Percentiles rank a stretch among this genome's conserved stretches.
Evolutionary conservation across 2,888 invertebrate genomes (phyloP).

Genomic region (Xanthia icteritia): DNA sequence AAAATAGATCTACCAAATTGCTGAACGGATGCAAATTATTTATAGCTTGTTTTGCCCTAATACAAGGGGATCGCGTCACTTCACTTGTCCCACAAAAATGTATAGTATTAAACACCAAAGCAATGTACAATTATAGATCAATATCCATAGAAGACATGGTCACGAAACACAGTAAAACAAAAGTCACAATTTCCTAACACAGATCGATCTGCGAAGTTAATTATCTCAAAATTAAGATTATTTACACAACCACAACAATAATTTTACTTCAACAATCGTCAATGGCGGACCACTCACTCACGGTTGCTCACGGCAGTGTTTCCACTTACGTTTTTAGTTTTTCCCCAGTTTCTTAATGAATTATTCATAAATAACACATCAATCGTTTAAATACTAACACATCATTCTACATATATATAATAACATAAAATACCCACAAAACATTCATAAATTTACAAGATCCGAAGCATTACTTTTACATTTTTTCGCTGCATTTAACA

Average conservation of each 20-base stretch:
- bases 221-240: neutral
- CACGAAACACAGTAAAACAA: slow-evolving; percentile 66
- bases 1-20: slow-evolving; percentile 82
- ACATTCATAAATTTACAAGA: neutral
- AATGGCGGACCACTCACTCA: slow-evolving; percentile 35
- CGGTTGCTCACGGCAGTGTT: too few species aligned
- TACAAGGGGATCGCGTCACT: slow-evolving; percentile 86
- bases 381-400: too few species aligned
- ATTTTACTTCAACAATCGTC: slow-evolving; percentile 31
- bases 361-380: too few species aligned
- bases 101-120: slow-evolving; percentile 73
- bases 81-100: slow-evolving; percentile 83
- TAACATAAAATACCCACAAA: neutral
- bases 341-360: neutral
- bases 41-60: slow-evolving; percentile 83
- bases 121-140: slow-evolving; percentile 79
- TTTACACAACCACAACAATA: slow-evolving; percentile 30
- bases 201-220: neutral
- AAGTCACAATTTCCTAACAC: slow-evolving; percentile 34
- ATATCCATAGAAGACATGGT: slow-evolving; percentile 89
- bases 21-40: slow-evolving; percentile 82
- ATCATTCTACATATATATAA: neutral
- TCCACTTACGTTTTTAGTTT: neutral
- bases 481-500: neutral
- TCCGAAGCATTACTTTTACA: neutral